phyloP scores from a whole-genome alignment of 2,797 vertebrate species.

The Gila robusta region DNA sequence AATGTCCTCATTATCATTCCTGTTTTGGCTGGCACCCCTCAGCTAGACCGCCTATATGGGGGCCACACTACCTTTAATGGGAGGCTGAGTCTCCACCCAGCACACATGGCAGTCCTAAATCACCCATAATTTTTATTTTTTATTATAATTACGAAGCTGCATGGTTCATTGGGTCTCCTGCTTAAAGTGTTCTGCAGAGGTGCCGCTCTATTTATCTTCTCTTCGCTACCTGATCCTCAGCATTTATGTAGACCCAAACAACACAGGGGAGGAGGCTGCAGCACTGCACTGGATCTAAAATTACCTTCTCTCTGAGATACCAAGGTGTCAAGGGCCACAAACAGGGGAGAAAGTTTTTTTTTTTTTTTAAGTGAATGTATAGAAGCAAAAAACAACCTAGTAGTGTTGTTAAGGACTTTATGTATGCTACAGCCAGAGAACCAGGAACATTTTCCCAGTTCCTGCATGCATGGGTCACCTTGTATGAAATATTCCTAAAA shows the following conservation, averaged over 20 bases:
- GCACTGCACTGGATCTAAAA: slow-evolving; percentile 28
- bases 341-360: slow-evolving; percentile 3
- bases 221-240: slow-evolving; percentile 46
- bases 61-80: slow-evolving; percentile 35
- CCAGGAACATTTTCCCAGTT: background rate
- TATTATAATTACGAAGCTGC: slow-evolving; percentile 57
- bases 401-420: background rate
- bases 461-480: background rate
- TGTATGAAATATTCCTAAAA: slow-evolving; percentile 18
- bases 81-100: slow-evolving; percentile 44
- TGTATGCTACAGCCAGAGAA: background rate
- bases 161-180: slow-evolving; percentile 58
- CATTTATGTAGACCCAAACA: slow-evolving; percentile 16
- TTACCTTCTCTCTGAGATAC: slow-evolving; percentile 21
- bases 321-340: slow-evolving; percentile 9
- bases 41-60: slow-evolving; percentile 47
- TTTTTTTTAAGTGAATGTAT: background rate
- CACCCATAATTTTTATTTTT: slow-evolving; percentile 58
- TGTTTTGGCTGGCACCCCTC: slow-evolving; percentile 51
- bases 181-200: slow-evolving; percentile 48
- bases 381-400: background rate
- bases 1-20: slow-evolving; percentile 73
- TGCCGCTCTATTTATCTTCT: slow-evolving; percentile 59
- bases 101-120: slow-evolving; percentile 51
- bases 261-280: slow-evolving; percentile 31